Percentiles rank a stretch among this genome's conserved stretches.
phyloP scores from a whole-genome alignment of 1,140 invertebrate species.

The Drosophila lowei region DNA sequence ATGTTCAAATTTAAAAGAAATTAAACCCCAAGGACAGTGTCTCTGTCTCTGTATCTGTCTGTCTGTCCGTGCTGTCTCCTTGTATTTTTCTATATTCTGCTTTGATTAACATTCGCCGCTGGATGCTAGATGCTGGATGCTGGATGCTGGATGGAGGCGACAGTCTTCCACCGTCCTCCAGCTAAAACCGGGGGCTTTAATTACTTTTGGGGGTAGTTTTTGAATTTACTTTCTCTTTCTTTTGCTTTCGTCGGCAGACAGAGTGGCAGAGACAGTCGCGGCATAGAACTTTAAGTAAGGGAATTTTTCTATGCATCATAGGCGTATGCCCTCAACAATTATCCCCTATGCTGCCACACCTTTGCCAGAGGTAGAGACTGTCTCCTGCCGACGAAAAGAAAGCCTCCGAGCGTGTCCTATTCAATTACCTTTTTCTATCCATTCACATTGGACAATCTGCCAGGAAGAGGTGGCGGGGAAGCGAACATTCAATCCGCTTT shows the following conservation, averaged over 20 bases:
- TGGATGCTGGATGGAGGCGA: constrained; percentile 1
- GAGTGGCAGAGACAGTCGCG: constrained; percentile 27
- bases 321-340: constrained; percentile 24
- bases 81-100: constrained; percentile 64
- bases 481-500: constrained; percentile 40
- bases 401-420: constrained; percentile 15
- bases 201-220: constrained; percentile 80
- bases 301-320: background rate
- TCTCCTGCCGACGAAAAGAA: background rate
- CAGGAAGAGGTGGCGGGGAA: constrained; percentile 2
- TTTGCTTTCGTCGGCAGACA: background rate
- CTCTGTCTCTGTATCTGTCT: constrained; percentile 30
- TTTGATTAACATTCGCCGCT: constrained; percentile 74
- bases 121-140: constrained; percentile 1
- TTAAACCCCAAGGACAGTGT: constrained; percentile 74
- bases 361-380: background rate
- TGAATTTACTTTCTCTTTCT: constrained; percentile 34
- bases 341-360: constrained; percentile 22
- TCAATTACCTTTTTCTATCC: constrained; percentile 51
- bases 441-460: constrained; percentile 33
- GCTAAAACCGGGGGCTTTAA: constrained; percentile 62
- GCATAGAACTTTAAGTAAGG: constrained; percentile 48
- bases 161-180: constrained; percentile 8
- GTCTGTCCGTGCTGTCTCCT: constrained; percentile 28
- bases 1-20: constrained; percentile 75